A percentile compares a stretch with the other conserved stretches of the same genome.
Conservation (phyloP, 92 coral and sea anemone genomes). For the Pocillopora meandrina region DNA sequence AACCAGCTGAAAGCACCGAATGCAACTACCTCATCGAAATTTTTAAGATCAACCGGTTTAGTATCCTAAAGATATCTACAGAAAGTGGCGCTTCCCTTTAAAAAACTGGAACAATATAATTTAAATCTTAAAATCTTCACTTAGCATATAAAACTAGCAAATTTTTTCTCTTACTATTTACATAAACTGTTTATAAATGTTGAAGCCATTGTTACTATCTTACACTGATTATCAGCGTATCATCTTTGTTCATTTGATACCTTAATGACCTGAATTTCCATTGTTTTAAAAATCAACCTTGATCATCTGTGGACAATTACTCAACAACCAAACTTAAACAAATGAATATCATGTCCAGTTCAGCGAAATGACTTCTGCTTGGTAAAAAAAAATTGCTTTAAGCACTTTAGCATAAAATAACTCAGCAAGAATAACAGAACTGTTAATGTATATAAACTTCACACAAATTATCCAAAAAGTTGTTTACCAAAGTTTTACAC, state of each 20-base stretch:
- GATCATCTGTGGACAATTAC: background rate
- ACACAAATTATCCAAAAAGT: background rate
- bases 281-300: background rate
- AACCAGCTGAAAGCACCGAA: background rate
- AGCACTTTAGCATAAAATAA: no score
- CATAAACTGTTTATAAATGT: constrained; percentile 19
- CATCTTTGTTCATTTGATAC: background rate
- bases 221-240: background rate
- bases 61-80: background rate
- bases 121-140: constrained; percentile 6
- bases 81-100: constrained; percentile 8
- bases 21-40: background rate
- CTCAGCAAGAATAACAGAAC: background rate
- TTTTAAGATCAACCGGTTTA: background rate
- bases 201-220: constrained; percentile 1
- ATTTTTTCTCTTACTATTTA: constrained; percentile 21
- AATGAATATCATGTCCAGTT: background rate
- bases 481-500: background rate
- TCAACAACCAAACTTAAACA: background rate
- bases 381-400: background rate
- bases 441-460: background rate
- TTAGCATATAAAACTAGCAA: constrained; percentile 37
- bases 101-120: constrained; percentile 3
- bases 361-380: background rate
- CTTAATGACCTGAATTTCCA: background rate